Base-by-base conservation (phyloP, 53 echinoderm and acorn worm species). In the Holothuria scabra region DNA sequence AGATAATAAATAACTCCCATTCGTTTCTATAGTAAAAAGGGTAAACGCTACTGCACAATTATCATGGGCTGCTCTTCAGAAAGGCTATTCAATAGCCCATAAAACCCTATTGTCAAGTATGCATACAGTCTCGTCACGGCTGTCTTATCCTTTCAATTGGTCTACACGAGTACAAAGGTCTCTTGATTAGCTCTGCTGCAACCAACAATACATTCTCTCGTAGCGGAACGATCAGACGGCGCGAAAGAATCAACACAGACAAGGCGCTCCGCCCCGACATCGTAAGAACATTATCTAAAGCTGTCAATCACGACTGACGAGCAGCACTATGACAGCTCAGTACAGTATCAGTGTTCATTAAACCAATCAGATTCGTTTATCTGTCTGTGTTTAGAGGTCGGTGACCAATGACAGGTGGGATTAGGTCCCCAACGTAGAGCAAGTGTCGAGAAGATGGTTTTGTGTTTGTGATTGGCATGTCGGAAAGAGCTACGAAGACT, bases 171-270 rank as follows among this genome's bases (percentile, higher is more conserved):
- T 34, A 69, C 69, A 69, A 69, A 69, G 69, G n/a, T 69, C 34
- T 26, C 48, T 72, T 72, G 72, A 72, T 72, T 72, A 72, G 72
- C 46, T 72, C 23, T 72, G 48, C 23, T 48, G 46, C 44, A 72
- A n/a, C 44, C 24, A 72, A 41, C 44, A 72, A 44, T 41, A 1
- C 8, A 5, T 38, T 24, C 44, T 46, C 44, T 26, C 44, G 24
- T 22, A 72, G 72, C 72, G 72, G 72, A 72, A 72, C 72, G 72
- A 72, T 72, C 72, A 72, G 2, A 72, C 41, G 48, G 5, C n/a
- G 14, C n/a, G 20, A 46, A 44, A 46, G 72, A 38, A 72, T 72
- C 46, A 72, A 46, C 49, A 44, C 44, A 44, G 44, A 72, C 72
- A 44, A 72, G 46, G n/a, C 72, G 72, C 72, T 72, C 72, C 72